Base-by-base conservation (phyloP, 2,888 invertebrate species). In the Silvanus unidentatus region DNA sequence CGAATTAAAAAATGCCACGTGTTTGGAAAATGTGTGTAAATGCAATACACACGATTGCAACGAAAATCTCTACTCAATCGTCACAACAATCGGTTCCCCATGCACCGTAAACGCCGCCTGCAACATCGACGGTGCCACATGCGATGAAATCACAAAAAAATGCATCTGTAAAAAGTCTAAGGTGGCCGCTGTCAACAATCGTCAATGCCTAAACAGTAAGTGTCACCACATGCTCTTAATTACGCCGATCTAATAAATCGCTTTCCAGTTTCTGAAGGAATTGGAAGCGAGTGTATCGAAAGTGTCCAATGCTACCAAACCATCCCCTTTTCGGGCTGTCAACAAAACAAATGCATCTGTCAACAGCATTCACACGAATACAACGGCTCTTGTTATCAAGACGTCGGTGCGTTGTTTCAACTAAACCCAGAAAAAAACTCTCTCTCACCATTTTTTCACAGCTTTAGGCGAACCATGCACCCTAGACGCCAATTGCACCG, bases 171-270 rank as follows among this genome's bases (percentile, higher is more conserved):
- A 49, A 15, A 35, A 52, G 27, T 55, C 53, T 9, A 56, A 47
- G 32, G 51, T 63, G 6, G 45, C 44, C 1, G 54, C 63, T 0
- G 40, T 47, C 5, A 54, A 65, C 43, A 47, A 42, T 15, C 60
- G 58, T 49, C 57, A 36, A 41, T 68, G 68, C 49, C 50, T 68
- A 32, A 45, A 46, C 35, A 45, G 67, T 66, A 51, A 58, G 57
- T 30, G 2, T 32, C 2, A 35, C 13, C 8, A 22, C 22, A 22
- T 32, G 13, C 14, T 37, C 14, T n/a, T 12, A 12, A 12, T 32
- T 12, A 12, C 3, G 32, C n/a, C 15, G 40, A 34, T 39, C 9
- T 14, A 42, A 34, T 5, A 14, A 8, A 42, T 35, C 42, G 30
- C n/a, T 40, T 11, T 35, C n/a, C 47, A 65, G 66, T 59, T 16